Conservation (phyloP, 2,888 invertebrate species). For the Synanthedon tipuliformis region DNA sequence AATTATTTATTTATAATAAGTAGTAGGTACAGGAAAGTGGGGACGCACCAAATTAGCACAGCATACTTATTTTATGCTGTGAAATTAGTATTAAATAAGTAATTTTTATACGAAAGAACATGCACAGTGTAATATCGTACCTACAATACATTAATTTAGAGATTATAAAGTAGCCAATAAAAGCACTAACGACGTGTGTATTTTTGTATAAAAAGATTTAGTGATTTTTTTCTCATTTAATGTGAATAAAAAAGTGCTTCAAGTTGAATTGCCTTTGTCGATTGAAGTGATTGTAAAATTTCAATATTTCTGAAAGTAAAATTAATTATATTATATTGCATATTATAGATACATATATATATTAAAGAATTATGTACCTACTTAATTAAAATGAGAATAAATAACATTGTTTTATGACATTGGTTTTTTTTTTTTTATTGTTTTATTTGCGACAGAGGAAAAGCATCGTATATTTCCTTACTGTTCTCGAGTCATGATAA, state of each 20-base stretch:
- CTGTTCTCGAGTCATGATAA: no score
- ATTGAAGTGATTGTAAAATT: constrained; percentile 5
- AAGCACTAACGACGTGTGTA: constrained; percentile 69
- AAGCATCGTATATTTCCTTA: no score
- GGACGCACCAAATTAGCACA: constrained; percentile 5
- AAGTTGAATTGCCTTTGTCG: constrained; percentile 43
- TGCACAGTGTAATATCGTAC: constrained; percentile 3
- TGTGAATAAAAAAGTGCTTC: constrained; percentile 33
- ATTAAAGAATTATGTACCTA: constrained; percentile 11
- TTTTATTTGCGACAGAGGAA: neutral
- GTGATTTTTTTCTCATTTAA: constrained; percentile 35
- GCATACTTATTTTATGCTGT: no score
- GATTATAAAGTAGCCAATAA: constrained; percentile 32
- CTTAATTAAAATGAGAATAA: constrained; percentile 15
- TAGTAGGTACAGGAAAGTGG: no score
- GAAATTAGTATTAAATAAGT: constrained; percentile 16
- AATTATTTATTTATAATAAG: no score
- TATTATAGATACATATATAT: neutral
- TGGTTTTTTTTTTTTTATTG: no score
- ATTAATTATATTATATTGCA: no score
- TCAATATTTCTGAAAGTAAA: neutral
- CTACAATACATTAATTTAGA: constrained; percentile 7
- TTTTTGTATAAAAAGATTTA: constrained; percentile 44
- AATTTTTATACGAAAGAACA: constrained; percentile 21
- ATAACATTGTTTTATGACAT: constrained; percentile 37